These are phyloP conservation scores for Caretta caretta DNA, from an alignment of 2,113 vertebrate genomes.

Conservation along the genomic window DNA sequence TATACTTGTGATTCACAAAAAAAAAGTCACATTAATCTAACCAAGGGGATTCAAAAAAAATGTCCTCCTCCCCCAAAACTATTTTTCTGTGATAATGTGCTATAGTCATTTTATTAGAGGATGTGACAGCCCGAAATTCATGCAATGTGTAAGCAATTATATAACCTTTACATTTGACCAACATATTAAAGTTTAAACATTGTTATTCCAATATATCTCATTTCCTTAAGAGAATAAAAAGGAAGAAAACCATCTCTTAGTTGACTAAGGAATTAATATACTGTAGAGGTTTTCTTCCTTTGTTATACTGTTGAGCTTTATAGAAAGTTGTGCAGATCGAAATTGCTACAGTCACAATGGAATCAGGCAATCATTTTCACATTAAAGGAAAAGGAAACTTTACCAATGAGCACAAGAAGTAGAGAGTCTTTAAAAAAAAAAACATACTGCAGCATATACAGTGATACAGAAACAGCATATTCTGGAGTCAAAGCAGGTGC, in stretches of 20 bases:
- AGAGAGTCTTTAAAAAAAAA: not conserved
- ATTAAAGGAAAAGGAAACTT: not conserved
- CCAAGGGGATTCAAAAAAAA: not conserved
- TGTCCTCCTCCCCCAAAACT: not conserved
- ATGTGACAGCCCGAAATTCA: not conserved
- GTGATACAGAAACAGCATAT: not conserved
- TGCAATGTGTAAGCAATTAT: not conserved
- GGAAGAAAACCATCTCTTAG: not conserved
- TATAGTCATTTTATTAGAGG: not conserved
- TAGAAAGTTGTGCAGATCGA: not conserved
- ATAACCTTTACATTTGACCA: not conserved
- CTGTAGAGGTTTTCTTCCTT: not conserved
- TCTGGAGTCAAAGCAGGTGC: not conserved
- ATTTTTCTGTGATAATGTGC: not conserved
- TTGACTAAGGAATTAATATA: not conserved
- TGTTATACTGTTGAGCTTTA: not conserved
- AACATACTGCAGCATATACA: not conserved
- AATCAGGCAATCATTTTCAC: not conserved
- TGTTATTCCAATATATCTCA: not conserved
- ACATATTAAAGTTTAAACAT: not conserved
- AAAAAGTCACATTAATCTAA: not conserved
- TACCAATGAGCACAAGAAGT: not conserved
- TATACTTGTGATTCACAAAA: not conserved
- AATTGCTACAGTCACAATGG: not conserved
- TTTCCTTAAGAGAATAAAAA: not conserved